Evolutionary conservation across 2,888 invertebrate species (phyloP).

Genomic region (Pollenia angustigena): DNA sequence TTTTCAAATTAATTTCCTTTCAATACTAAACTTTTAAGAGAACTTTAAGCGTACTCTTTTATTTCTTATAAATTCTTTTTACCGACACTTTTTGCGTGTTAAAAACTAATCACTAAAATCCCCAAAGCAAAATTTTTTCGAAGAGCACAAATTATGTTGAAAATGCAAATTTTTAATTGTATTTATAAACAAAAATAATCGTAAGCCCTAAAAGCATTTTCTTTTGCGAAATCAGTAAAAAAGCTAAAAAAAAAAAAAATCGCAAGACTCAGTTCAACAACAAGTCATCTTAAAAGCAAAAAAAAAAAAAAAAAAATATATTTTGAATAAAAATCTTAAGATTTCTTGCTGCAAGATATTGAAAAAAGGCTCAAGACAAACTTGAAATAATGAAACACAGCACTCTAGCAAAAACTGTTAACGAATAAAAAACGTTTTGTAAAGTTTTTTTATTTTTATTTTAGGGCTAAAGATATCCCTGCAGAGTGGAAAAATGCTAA

Average conservation of each 20-base stretch:
- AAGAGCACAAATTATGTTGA: no score
- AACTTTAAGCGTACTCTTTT: no score
- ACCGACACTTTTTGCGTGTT: no score
- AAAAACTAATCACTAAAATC: no score
- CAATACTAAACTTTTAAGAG: no score
- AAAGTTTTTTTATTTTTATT: not conserved
- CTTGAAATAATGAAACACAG: constrained; percentile 10
- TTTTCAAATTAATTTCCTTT: no score
- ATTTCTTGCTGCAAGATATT: constrained; percentile 36
- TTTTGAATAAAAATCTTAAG: constrained; percentile 10
- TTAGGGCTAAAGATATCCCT: not conserved
- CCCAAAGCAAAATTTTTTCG: no score
- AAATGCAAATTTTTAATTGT: no score
- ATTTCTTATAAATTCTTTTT: no score
- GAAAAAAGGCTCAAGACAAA: not conserved
- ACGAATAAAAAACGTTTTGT: no score
- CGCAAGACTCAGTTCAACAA: constrained; percentile 29
- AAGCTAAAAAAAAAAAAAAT: constrained; percentile 25
- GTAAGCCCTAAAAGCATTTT: not conserved
- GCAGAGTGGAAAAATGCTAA: not conserved
- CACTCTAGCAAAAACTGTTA: not conserved
- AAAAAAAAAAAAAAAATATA: constrained; percentile 2
- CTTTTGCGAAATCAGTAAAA: not conserved
- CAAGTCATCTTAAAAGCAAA: constrained; percentile 15
- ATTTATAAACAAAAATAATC: no score